Conservation (phyloP, 30 jellyfish, hydroid and myxozoan species). For the Rhopilema esculentum region DNA sequence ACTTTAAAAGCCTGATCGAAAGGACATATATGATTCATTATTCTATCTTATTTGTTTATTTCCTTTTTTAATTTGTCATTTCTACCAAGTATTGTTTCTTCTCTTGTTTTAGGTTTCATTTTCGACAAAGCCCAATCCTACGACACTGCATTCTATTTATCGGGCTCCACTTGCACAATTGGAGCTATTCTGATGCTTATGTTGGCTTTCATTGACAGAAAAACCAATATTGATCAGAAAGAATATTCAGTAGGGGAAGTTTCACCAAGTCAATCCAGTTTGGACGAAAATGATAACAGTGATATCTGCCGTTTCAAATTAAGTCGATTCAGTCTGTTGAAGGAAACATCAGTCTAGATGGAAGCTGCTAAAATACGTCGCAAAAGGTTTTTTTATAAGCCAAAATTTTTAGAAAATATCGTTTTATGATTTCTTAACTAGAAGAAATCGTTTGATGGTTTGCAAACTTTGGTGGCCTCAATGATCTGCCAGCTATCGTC, state of each 20-base stretch:
- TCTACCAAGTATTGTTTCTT: neutral
- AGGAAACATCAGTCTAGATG: neutral
- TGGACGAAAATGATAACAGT: neutral
- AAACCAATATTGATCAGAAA: neutral
- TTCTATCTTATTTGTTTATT: no score
- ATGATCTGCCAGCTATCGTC: no score
- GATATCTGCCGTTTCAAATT: neutral
- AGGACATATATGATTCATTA: no score
- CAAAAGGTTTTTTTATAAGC: no score
- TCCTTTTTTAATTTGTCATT: neutral
- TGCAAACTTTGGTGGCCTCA: no score
- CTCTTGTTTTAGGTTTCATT: slow-evolving; percentile 54
- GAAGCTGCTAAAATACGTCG: no score
- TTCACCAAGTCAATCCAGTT: neutral
- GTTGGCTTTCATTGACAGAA: slow-evolving; percentile 10
- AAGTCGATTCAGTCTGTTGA: neutral
- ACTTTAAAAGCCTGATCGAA: no score
- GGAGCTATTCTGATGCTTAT: slow-evolving; percentile 63
- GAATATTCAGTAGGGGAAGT: neutral
- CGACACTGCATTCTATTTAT: slow-evolving; percentile 51
- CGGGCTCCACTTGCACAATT: slow-evolving; percentile 53
- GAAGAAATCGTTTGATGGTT: no score
- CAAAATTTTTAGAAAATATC: no score
- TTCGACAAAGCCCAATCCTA: slow-evolving; percentile 62
- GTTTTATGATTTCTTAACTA: no score